Conservation (phyloP, 2,113 vertebrate genomes). For the Melanostigma gelatinosum region DNA sequence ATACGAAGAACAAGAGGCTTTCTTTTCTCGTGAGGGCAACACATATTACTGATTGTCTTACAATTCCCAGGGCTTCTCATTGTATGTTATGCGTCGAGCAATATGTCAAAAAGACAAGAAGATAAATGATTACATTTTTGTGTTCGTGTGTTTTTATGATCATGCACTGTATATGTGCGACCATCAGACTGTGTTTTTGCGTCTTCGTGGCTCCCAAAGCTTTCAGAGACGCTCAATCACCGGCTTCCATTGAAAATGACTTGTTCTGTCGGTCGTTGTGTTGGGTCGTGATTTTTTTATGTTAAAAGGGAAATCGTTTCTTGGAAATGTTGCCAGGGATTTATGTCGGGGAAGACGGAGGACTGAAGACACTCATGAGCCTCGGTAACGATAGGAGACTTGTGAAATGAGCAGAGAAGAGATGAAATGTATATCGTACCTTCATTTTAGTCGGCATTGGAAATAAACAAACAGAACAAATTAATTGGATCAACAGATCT, state of each 20-base stretch:
- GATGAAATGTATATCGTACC: constrained; percentile 11
- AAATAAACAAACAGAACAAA: constrained; percentile 23
- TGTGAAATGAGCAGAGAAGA: constrained; percentile 11
- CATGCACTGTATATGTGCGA: neutral
- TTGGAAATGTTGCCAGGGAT: constrained; percentile 1
- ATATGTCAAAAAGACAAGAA: neutral
- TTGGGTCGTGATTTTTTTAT: too few relatives aligned
- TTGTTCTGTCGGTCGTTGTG: too few relatives aligned
- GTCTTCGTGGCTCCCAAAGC: constrained; percentile 12
- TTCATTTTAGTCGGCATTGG: neutral
- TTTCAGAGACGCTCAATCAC: constrained; percentile 4
- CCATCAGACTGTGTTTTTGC: neutral
- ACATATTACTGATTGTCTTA: neutral
- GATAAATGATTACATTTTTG: neutral
- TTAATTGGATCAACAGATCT: neutral
- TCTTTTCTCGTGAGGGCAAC: neutral
- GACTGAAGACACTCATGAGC: constrained; percentile 21
- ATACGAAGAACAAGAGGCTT: neutral
- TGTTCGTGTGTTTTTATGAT: neutral
- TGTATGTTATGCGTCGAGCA: neutral
- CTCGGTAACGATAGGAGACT: neutral
- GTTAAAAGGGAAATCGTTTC: neutral
- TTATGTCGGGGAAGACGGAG: constrained; percentile 9
- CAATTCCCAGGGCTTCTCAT: neutral
- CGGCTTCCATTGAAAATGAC: too few relatives aligned